Conservation (phyloP, 2,888 invertebrate genomes). For the Scaptomyza cyrtandrae region DNA sequence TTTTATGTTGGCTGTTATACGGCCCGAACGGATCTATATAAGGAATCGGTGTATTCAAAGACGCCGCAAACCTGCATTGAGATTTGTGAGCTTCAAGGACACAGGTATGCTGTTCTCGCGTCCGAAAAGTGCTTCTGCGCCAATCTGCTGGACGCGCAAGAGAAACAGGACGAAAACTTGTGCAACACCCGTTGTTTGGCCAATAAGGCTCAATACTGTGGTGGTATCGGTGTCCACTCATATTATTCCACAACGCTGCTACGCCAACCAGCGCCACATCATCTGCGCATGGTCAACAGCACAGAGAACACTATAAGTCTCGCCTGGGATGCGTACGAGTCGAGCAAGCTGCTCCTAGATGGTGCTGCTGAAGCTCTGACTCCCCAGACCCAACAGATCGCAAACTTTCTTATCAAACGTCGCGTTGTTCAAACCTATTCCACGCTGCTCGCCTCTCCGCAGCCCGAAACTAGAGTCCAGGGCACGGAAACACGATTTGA, state of each 20-base stretch:
- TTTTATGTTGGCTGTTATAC: conserved; percentile 83
- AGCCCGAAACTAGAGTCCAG: conserved; percentile 87
- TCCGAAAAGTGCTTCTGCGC: conserved; percentile 82
- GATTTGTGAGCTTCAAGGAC: conserved; percentile 80
- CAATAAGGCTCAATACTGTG: conserved; percentile 88
- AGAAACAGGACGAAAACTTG: conserved; percentile 84
- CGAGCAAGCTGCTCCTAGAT: conserved; percentile 79
- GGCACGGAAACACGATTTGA: conserved; percentile 87
- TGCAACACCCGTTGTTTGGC: conserved; percentile 87
- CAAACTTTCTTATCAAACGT: conserved; percentile 86
- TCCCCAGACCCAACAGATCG: conserved; percentile 82
- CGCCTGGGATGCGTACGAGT: conserved; percentile 87
- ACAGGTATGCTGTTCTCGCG: conserved; percentile 81
- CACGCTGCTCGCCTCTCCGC: conserved; percentile 85
- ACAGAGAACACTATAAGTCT: conserved; percentile 88
- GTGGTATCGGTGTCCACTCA: conserved; percentile 88
- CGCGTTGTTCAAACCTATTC: conserved; percentile 87
- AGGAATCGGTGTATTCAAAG: conserved; percentile 80
- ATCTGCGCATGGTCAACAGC: conserved; percentile 86
- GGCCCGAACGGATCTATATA: conserved; percentile 78
- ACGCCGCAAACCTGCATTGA: conserved; percentile 82
- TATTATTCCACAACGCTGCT: conserved; percentile 86
- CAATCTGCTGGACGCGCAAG: conserved; percentile 67
- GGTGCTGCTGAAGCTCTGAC: conserved; percentile 53
- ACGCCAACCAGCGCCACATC: conserved; percentile 86